These are phyloP conservation scores for Mergus octosetaceus DNA, from an alignment of 2,797 vertebrate species.

Conservation along the genomic window DNA sequence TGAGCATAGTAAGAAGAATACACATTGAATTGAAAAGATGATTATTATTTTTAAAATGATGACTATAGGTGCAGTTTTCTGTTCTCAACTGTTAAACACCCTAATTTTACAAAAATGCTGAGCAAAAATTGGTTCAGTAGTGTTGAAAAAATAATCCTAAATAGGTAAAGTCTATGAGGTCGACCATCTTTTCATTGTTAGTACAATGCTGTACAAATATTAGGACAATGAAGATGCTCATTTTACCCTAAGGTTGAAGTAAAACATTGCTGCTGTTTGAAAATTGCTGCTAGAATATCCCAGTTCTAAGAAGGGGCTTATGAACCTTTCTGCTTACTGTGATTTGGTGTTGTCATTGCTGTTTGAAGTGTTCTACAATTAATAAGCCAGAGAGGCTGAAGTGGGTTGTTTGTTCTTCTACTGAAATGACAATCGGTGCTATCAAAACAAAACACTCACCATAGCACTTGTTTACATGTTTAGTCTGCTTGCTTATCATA, in stretches of 20 bases:
- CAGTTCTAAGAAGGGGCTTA: background rate
- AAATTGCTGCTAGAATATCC: background rate
- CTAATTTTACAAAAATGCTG: background rate
- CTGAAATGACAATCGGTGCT: slow-evolving; percentile 20
- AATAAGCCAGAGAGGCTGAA: slow-evolving; percentile 25
- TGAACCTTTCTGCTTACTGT: background rate
- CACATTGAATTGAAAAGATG: background rate
- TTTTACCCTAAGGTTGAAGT: background rate
- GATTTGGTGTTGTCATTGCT: background rate
- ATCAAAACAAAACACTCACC: slow-evolving; percentile 37
- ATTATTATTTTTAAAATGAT: background rate
- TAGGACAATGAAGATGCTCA: background rate
- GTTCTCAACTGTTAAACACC: background rate
- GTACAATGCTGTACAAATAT: background rate
- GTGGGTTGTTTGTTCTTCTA: slow-evolving; percentile 33
- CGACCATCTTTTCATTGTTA: background rate
- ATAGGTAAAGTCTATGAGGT: background rate
- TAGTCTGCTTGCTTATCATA: slow-evolving; percentile 46
- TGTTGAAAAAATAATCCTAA: background rate
- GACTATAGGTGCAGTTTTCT: background rate
- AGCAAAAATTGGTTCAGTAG: background rate
- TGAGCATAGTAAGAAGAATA: background rate
- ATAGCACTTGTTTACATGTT: slow-evolving; percentile 64
- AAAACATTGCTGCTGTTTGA: background rate
- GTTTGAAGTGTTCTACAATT: background rate